Percentiles rank a stretch among this genome's conserved stretches.
phyloP scores from a whole-genome alignment of 2,113 vertebrate species.

The Leuciscus idus region DNA sequence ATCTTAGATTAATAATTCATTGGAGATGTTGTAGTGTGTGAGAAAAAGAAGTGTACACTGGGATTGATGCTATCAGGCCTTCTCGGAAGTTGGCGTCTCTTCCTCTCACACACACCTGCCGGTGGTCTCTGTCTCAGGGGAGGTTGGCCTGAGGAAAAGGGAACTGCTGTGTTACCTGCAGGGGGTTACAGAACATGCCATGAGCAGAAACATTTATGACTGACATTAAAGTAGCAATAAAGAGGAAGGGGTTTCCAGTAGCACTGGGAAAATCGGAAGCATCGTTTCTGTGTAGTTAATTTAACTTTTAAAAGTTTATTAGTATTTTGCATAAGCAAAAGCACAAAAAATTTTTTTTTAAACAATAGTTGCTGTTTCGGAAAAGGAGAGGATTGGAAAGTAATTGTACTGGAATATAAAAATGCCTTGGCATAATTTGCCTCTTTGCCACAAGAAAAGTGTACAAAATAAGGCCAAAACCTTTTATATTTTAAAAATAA shows the following conservation, averaged over 20 bases:
- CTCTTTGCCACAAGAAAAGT: not conserved
- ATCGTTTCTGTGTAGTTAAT: not conserved
- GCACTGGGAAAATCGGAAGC: not conserved
- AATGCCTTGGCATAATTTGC: not conserved
- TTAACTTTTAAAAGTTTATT: too few relatives aligned
- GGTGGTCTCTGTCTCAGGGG: conserved; percentile 20
- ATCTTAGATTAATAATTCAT: conserved; percentile 15
- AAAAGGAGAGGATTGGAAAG: not conserved
- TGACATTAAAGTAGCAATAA: conserved; percentile 23
- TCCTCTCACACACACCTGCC: conserved; percentile 4
- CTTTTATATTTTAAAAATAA: too few relatives aligned
- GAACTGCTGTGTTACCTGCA: not conserved
- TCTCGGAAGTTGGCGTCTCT: not conserved
- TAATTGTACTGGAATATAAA: not conserved
- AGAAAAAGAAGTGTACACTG: not conserved
- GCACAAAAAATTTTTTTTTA: not conserved
- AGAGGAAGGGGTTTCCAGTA: not conserved
- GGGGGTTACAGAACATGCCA: not conserved
- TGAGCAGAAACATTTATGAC: conserved; percentile 19
- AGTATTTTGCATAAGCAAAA: not conserved
- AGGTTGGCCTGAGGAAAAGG: conserved; percentile 20
- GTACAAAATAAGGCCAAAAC: not conserved
- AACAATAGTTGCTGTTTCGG: not conserved
- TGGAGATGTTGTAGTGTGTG: conserved; percentile 1
- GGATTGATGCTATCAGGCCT: not conserved